Base-by-base conservation (phyloP, 2,888 invertebrate genomes). In the Falcaria lacertinaria region DNA sequence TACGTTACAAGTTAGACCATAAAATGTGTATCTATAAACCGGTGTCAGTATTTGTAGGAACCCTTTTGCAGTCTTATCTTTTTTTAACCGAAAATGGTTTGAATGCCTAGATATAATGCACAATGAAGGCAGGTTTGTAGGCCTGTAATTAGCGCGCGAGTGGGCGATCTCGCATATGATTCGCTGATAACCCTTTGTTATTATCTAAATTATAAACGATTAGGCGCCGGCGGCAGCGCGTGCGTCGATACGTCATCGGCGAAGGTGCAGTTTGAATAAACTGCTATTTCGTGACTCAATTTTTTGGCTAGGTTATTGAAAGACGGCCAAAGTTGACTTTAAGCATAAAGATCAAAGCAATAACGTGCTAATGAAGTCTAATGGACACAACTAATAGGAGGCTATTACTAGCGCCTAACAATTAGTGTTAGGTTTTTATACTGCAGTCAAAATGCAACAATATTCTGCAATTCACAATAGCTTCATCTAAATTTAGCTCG, bases 141-240 rank as follows among this genome's bases (percentile, higher is more conserved):
- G 62, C 60, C 57, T 66, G 68, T 69, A 69, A 70, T 73, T 73
- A 73, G 57, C 45, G 56, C 52, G 45, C 57, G 53, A 57, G 44
- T 64, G 60, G 56, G 51, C 57, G 59, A 63, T 62, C 60, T 54
- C 42, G 51, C 49, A 53, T 60, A 57, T 63, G 57, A 58, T 57
- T 59, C 57, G 44, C 50, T 61, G 54, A 54, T 58, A 64, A 59
- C 65, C 67, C 69, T 70, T 68, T 60, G 63, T 74, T 74, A 78
- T 77, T 77, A 75, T 70, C 69, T 64, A 72, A 79, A 78, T 76
- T 73, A 71, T 66, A 55, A 71, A 67, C 73, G 65, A 74, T 74
- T 72, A 70, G 69, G 61, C 47, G 70, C 78, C 67, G 38, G 54
- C 52, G 63, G 66, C 60, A 54, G 61, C 69, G 66, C 69, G 64